Percentiles rank a stretch among this genome's conserved stretches.
These are phyloP conservation scores for Athetis lepigone DNA, from an alignment of 2,888 invertebrate species.

Conservation along the genomic window DNA sequence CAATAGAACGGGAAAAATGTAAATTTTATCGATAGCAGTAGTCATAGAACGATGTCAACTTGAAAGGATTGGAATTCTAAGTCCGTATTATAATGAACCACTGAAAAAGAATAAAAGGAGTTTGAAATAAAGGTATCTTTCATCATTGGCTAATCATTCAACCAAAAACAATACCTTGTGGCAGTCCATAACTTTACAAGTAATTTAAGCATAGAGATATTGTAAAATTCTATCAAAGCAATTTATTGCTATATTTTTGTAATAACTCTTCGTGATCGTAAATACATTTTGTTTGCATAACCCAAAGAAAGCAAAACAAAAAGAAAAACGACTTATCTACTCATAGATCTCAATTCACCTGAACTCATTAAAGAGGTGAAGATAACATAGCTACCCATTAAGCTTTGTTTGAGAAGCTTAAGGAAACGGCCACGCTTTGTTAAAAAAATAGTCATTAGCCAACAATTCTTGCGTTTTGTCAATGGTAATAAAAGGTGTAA, in stretches of 20 bases:
- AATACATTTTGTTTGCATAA: constrained; percentile 2
- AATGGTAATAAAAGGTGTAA: neutral
- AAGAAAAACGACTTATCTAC: constrained; percentile 2
- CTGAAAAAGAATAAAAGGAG: no score
- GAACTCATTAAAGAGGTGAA: constrained; percentile 19
- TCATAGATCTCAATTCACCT: constrained; percentile 3
- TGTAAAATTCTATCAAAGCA: neutral
- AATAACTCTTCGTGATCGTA: neutral
- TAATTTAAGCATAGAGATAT: neutral
- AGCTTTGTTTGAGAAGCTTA: constrained; percentile 20
- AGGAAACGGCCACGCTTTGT: constrained; percentile 7
- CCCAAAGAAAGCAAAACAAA: constrained; percentile 11
- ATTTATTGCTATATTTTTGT: neutral
- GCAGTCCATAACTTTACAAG: constrained; percentile 3
- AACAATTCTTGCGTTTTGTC: constrained; percentile 1
- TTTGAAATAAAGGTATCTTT: no score
- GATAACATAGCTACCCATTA: constrained; percentile 14
- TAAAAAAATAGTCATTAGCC: neutral
- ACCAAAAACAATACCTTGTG: neutral
- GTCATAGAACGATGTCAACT: constrained; percentile 21
- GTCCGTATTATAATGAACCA: no score
- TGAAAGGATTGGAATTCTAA: constrained; percentile 27
- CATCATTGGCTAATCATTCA: neutral
- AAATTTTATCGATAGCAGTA: constrained; percentile 31
- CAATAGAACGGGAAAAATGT: constrained; percentile 35